These are phyloP conservation scores for Gandaritis pyraliata DNA, from an alignment of 2,888 invertebrate genomes.

Conservation along the genomic window DNA sequence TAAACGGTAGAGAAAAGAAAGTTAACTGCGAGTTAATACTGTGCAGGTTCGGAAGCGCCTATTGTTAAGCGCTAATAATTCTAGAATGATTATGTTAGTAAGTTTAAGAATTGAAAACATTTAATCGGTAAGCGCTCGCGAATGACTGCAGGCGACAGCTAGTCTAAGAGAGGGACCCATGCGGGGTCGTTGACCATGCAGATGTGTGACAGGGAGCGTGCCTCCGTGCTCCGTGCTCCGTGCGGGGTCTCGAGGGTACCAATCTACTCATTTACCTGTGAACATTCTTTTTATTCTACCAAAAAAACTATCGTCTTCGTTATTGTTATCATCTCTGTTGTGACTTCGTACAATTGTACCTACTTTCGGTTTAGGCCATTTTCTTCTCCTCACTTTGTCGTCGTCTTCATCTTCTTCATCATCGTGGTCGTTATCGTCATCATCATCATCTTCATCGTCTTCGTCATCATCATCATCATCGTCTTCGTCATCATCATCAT, in stretches of 20 bases:
- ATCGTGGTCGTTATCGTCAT: conserved; percentile 64
- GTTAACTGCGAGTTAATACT: conserved; percentile 79
- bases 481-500: conserved; percentile 65
- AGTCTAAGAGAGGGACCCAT: conserved; percentile 71
- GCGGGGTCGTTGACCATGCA: conserved; percentile 80
- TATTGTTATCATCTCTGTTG: conserved; percentile 77
- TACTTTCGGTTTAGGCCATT: conserved; percentile 48
- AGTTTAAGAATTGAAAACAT: conserved; percentile 76
- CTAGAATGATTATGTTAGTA: conserved; percentile 80
- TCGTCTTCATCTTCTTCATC: conserved; percentile 67
- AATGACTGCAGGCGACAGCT: conserved; percentile 88
- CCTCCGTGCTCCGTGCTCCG: conserved; percentile 60
- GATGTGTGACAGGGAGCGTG: conserved; percentile 67
- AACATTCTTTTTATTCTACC: conserved; percentile 81
- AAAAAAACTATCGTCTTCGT: conserved; percentile 77
- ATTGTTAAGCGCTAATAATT: conserved; percentile 76
- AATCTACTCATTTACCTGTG: conserved; percentile 78
- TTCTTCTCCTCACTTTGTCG: conserved; percentile 68
- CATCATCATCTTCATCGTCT: conserved; percentile 63
- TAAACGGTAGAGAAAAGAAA: conserved; percentile 67
- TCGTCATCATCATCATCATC: conserved; percentile 72
- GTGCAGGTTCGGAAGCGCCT: conserved; percentile 71
- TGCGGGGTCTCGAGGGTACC: conserved; percentile 63
- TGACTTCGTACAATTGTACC: conserved; percentile 52
- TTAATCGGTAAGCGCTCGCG: conserved; percentile 81